These are phyloP conservation scores for Clavelina lepadiformis DNA, from an alignment of 23 tunicate species.

Conservation along the genomic window DNA sequence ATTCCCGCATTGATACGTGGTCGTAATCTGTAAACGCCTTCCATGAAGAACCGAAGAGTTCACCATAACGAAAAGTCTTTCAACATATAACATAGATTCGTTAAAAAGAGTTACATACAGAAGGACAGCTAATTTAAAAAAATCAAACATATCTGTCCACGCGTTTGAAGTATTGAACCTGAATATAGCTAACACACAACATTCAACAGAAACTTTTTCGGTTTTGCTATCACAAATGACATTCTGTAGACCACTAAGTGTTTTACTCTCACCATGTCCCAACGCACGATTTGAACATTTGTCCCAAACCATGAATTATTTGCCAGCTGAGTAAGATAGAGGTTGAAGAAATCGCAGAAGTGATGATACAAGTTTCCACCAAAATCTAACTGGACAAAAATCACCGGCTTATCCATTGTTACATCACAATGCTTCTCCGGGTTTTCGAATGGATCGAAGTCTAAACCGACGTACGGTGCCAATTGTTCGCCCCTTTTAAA, in stretches of 20 bases:
- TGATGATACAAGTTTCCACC: conserved; percentile 93
- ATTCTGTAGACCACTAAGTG: not conserved
- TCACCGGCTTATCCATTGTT: conserved; percentile 41
- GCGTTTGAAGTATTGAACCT: too few relatives aligned
- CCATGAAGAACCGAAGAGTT: conserved; percentile 54
- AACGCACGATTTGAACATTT: conserved; percentile 59
- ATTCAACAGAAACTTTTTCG: not conserved
- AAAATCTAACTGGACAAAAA: conserved; percentile 78
- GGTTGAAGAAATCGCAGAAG: conserved; percentile 94
- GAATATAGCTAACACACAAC: not conserved
- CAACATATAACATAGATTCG: not conserved
- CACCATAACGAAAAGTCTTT: conserved; percentile 51
- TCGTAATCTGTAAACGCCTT: conserved; percentile 68
- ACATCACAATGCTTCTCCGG: conserved; percentile 55
- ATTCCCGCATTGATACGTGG: conserved; percentile 37
- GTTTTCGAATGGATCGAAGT: conserved; percentile 18
- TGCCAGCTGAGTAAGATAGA: conserved; percentile 76
- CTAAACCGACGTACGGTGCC: conserved; percentile 43
- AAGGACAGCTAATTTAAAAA: not conserved
- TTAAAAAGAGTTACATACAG: not conserved
- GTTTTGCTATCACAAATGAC: too few relatives aligned
- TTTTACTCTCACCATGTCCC: conserved; percentile 57
- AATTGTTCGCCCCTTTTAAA: conserved; percentile 91
- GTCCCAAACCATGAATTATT: conserved; percentile 76
- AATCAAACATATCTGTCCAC: not conserved